Evolutionary conservation across 1,140 invertebrate genomes (phyloP), one percentile per base, ranked within the genome.

Genomic region (Coelopa frigida): DNA sequence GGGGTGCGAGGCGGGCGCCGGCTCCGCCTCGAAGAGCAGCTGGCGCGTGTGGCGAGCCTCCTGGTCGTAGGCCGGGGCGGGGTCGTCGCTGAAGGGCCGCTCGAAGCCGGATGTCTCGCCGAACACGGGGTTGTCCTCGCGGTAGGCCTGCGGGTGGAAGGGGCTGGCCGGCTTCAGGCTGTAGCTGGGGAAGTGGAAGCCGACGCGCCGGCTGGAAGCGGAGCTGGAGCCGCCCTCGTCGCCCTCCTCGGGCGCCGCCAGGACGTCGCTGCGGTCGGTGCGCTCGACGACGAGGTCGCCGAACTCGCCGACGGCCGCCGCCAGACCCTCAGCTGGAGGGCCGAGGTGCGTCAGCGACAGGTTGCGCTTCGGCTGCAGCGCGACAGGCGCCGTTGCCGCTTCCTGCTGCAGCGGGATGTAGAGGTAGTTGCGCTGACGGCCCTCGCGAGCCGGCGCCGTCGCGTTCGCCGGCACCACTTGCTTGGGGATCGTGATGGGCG

Each of bases 171-270:
- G 58, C 48, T 60, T 63, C 2, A 67, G 36, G 15, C 64, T 67
- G 38, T 67, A 67, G 50, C 64, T 68, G 39, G 66, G 61, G 46
- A 69, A 70, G 38, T 68, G 53, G 21, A 70, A 63, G 12, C 66
- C 67, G 26, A 64, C 59, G 0, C 67, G 61, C 2, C 64, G 61
- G 36, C 61, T 66, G 6, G 58, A 57, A 5, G 56, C 0, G 54
- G 55, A n/a, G 8, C 6, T 56, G 58, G 33, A 58, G 57, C 44
- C 55, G 23, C 14, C 37, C 7, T 57, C 59, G 5, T 62, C 59
- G 15, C 56, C 61, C 27, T 53, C 54, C 18, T 50, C 43, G 39
- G 51, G 56, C 3, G 54, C 38, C 2, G 50, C 48, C 17, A 59
- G 44, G 15, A 58, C 26, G 47, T 61, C 58, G 33, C 59, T 67